Evolutionary conservation across 1,140 invertebrate species (phyloP), one percentile per base, ranked within the genome.

Genomic region (Ceratoteleas bidentatus): DNA sequence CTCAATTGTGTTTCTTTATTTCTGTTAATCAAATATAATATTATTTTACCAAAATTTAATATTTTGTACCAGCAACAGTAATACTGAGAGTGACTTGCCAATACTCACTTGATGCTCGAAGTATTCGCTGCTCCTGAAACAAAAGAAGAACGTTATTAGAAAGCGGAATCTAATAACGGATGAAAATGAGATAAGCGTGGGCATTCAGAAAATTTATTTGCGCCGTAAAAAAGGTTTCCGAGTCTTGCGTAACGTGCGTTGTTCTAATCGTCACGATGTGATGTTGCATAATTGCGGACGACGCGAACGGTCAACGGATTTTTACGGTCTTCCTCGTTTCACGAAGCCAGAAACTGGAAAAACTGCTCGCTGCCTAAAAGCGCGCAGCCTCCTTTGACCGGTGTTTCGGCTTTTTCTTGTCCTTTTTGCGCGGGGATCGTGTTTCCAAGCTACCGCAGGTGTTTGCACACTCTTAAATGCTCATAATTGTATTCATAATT

Each of bases 101-200:
- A 38, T 82, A 88, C 87, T 89, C 82, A 86, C 87, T 88, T 87
- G 88, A 86, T 82, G 68, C 50, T 86, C 66, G 72, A 82, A 57
- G 32, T 57, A 78, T 60, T 79, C 68, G 85, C 76, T 69, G 52
- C 58, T 81, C 69, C 86, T 86, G 85, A 36, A 86, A 86, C 77
- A 84, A 33, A 85, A 70, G 85, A 38, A 77, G 69, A 57, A 75
- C 24, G 43, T 38, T 24, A 14, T 15, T 40, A 60, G n/a, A 15
- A 52, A 75, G 34, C 66, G 52, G 5, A 49, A 43, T 40, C 16
- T n/a, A n/a, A n/a, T n/a, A n/a, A n/a, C 33, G n/a, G n/a, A n/a
- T 53, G 52, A 33, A 40, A 54, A 54, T 34, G 45, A 52, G 9
- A 54, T 34, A 36, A 24, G 24, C 4, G 24, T 24, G 24, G 24